phyloP scores from a whole-genome alignment of 2,888 invertebrate genomes.

The Julus scanicus region DNA sequence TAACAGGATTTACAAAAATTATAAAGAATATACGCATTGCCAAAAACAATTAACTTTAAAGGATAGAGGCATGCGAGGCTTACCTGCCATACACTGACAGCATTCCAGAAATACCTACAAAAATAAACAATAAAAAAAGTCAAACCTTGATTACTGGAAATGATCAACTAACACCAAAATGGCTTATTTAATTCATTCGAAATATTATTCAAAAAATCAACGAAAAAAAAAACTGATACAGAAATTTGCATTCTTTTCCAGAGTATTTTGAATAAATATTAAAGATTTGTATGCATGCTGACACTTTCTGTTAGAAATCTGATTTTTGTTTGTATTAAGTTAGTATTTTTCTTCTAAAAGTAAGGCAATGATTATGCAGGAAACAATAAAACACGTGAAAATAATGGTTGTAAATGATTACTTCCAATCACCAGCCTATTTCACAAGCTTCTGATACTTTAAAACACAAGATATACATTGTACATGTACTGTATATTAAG shows the following conservation, averaged over 20 bases:
- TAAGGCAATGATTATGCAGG: neutral
- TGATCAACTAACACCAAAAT: neutral
- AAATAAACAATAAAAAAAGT: slow-evolving; percentile 38
- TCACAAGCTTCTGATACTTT: neutral
- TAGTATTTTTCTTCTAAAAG: neutral
- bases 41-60: neutral
- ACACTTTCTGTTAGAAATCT: neutral
- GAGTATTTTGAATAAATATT: neutral
- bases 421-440: neutral
- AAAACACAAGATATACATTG: neutral
- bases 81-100: slow-evolving; percentile 39
- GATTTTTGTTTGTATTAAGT: neutral
- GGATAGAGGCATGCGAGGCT: slow-evolving; percentile 21
- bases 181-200: slow-evolving; percentile 15
- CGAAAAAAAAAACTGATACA: neutral
- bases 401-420: neutral
- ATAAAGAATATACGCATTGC: neutral
- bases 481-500: neutral
- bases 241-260: neutral
- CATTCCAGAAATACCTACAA: slow-evolving; percentile 45
- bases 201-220: neutral
- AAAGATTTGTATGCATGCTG: slow-evolving; percentile 4
- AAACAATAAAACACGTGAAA: neutral
- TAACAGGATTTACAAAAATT: neutral
- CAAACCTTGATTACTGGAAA: slow-evolving; percentile 31